Base-by-base conservation (phyloP, 53 echinoderm and acorn worm species). In the Henricia sp. region DNA sequence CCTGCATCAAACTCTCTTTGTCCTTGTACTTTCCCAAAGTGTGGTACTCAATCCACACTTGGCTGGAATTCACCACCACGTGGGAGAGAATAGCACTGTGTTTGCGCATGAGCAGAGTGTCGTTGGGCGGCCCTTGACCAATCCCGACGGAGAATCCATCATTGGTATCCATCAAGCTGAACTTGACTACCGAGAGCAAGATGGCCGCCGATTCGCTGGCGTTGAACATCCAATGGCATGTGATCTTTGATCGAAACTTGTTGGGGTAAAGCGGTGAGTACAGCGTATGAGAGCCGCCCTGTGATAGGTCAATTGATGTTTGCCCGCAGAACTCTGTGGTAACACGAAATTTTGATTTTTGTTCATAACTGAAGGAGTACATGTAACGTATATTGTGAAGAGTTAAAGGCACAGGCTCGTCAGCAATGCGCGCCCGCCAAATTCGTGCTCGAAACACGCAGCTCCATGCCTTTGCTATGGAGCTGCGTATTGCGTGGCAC, bases 131-230 rank as follows among this genome's bases (percentile, higher is more conserved):
- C 6, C 69, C 69, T 0, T 38, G 56, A 52, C 83, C 83, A 55
- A 52, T 83, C 53, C 83, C 83, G 38, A 83, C 37, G 0, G 83
- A 67, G 42, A 83, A 69, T 26, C 40, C 20, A 68, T 83, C 83
- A 4, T 52, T 16, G 39, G 0, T 21, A 4, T 64, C 80, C 4
- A 63, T 50, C 80, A 80, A 50, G 4, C 1, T 37, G 33, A 80
- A 80, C n/a, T 38, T 9, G 34, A 32, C 35, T 12, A 80, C 62
- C 32, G 80, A 48, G 28, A 80, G 63, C 46, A 63, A 33, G 9
- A 80, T 27, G 0, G 44, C 33, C 42, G 65, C 9, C 27, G 30
- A 46, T 9, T 63, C 48, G 51, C 50, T 63, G 20, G 80, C 65
- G 21, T 62, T 80, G 63, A 80, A 30, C 3, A 80, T 9, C 80